phyloP scores from a whole-genome alignment of 2,113 vertebrate genomes.

The Grallaria varia region DNA sequence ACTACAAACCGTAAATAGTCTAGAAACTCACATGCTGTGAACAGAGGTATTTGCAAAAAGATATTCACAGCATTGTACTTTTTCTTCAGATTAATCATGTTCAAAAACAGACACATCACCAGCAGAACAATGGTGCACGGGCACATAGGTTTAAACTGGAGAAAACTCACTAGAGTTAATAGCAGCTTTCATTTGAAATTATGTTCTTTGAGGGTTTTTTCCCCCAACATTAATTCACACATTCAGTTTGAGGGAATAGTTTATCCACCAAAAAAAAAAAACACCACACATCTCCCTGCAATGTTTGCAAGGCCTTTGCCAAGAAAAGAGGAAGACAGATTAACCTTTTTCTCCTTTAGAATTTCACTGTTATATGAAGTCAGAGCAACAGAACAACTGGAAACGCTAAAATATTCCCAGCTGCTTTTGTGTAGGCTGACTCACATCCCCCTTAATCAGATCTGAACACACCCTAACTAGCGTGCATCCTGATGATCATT shows the following conservation, averaged over 20 bases:
- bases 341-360: conserved; percentile 48
- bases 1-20: neutral
- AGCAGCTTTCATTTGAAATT: neutral
- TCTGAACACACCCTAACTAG: neutral
- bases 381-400: neutral
- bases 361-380: neutral
- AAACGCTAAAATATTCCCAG: neutral
- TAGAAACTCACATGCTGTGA: neutral
- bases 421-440: conserved; percentile 11
- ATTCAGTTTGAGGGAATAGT: neutral
- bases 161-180: neutral
- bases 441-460: conserved; percentile 38
- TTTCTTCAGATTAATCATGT: neutral
- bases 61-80: neutral
- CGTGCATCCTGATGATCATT: neutral
- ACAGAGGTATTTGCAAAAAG: neutral
- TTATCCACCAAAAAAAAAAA: neutral
- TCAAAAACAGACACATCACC: neutral
- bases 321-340: neutral
- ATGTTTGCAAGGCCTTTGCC: neutral
- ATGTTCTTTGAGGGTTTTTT: neutral
- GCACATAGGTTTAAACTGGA: neutral
- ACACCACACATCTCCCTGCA: neutral
- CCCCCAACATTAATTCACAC: neutral
- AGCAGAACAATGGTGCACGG: neutral